Conservation (phyloP, 1,140 invertebrate genomes). For the Diabrotica virgifera region DNA sequence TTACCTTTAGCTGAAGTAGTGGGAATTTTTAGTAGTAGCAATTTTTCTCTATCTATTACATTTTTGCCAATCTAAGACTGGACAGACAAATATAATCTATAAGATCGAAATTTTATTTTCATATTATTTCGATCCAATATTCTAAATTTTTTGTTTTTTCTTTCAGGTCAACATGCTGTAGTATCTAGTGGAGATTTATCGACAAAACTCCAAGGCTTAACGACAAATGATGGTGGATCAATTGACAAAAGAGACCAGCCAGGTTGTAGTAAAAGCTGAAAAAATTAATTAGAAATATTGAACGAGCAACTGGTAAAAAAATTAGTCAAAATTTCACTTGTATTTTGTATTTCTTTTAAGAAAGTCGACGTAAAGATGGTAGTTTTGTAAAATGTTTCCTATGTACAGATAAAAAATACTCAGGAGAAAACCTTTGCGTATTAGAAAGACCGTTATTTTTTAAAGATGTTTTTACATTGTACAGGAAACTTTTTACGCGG, state of each 20-base stretch:
- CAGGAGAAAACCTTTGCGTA: no score
- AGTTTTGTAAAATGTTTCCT: conserved; percentile 7
- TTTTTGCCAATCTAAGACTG: no score
- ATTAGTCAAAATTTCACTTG: background rate
- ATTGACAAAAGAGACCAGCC: conserved; percentile 10
- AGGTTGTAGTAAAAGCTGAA: conserved; percentile 16
- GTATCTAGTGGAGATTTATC: conserved; percentile 63
- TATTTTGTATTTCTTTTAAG: background rate
- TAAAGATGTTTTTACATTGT: no score
- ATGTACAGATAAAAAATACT: background rate
- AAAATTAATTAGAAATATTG: background rate
- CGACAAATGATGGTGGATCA: conserved; percentile 50
- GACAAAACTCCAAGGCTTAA: conserved; percentile 59
- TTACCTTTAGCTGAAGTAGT: no score
- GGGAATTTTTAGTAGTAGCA: no score
- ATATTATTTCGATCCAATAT: no score
- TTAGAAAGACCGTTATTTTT: no score
- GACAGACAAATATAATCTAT: no score
- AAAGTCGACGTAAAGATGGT: background rate
- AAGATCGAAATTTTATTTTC: no score
- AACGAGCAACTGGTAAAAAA: background rate
- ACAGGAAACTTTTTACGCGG: no score
- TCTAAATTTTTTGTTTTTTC: background rate
- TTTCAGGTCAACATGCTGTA: conserved; percentile 53
- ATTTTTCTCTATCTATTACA: no score